phyloP scores from a whole-genome alignment of 2,888 invertebrate species.

The Resseliella maxima region DNA sequence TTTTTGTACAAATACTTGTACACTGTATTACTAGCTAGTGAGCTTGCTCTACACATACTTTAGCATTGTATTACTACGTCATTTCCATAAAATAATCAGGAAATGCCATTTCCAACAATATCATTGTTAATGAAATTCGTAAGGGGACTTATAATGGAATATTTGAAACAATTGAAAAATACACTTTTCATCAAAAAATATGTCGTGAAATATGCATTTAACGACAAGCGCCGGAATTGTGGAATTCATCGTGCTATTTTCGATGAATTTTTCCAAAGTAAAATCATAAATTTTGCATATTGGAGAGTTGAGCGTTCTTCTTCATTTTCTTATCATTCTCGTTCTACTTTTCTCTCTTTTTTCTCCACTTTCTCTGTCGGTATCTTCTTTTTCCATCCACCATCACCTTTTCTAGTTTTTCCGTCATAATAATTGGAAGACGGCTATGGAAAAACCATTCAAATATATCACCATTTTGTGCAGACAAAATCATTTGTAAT shows the following conservation, averaged over 20 bases:
- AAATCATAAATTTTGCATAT: conserved; percentile 38
- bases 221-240: neutral
- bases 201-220: neutral
- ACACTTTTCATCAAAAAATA: conserved; percentile 33
- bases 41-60: too few relatives aligned
- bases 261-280: neutral
- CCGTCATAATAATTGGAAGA: too few relatives aligned
- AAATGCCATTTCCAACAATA: neutral
- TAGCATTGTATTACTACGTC: neutral
- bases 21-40: too few relatives aligned
- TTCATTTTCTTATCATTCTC: too few relatives aligned
- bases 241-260: conserved; percentile 41
- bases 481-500: neutral
- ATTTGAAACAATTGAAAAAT: conserved; percentile 34
- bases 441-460: too few relatives aligned
- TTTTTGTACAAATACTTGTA: too few relatives aligned
- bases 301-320: neutral
- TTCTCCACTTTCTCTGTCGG: too few relatives aligned
- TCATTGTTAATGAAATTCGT: neutral
- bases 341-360: too few relatives aligned
- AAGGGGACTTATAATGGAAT: neutral
- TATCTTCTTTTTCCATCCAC: too few relatives aligned
- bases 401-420: too few relatives aligned
- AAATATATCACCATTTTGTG: too few relatives aligned
- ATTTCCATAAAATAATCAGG: conserved; percentile 29